Percentiles rank a stretch among this genome's conserved stretches.
phyloP scores from a whole-genome alignment of 2,888 invertebrate species.

The Scrobipalpa costella region DNA sequence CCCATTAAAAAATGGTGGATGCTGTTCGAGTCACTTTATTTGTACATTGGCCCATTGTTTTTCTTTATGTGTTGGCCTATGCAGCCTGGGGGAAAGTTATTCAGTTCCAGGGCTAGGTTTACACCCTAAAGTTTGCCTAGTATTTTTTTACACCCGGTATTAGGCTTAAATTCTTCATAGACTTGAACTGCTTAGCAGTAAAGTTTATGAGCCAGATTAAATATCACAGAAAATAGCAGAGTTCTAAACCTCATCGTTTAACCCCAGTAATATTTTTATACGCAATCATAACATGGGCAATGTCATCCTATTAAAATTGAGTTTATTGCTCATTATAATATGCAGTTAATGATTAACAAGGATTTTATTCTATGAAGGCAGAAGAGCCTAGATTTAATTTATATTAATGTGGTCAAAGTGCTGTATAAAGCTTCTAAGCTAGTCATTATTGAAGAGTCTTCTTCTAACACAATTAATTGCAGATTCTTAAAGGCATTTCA shows the following conservation, averaged over 20 bases:
- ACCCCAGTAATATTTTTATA: constrained; percentile 14
- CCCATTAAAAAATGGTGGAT: no score
- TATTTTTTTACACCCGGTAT: not conserved
- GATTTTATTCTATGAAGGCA: not conserved
- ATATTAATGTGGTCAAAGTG: not conserved
- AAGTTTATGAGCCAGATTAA: constrained; percentile 2
- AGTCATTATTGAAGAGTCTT: no score
- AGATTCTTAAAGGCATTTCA: no score
- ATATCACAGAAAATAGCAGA: not conserved
- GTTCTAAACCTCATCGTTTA: not conserved
- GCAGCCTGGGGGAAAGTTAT: no score
- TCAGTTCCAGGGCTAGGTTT: no score
- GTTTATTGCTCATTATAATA: constrained; percentile 17
- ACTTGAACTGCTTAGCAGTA: not conserved
- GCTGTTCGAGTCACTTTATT: no score
- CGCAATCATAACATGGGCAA: constrained; percentile 4
- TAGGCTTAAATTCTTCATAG: not conserved
- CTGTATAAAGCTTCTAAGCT: not conserved
- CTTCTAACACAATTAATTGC: no score
- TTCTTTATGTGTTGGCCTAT: no score
- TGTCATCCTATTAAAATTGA: constrained; percentile 17
- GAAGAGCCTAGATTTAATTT: not conserved
- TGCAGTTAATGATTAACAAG: not conserved
- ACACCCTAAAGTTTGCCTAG: no score
- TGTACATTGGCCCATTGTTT: no score